These are phyloP conservation scores for Pandion haliaetus DNA, from an alignment of 2,113 vertebrate genomes.

Conservation along the genomic window DNA sequence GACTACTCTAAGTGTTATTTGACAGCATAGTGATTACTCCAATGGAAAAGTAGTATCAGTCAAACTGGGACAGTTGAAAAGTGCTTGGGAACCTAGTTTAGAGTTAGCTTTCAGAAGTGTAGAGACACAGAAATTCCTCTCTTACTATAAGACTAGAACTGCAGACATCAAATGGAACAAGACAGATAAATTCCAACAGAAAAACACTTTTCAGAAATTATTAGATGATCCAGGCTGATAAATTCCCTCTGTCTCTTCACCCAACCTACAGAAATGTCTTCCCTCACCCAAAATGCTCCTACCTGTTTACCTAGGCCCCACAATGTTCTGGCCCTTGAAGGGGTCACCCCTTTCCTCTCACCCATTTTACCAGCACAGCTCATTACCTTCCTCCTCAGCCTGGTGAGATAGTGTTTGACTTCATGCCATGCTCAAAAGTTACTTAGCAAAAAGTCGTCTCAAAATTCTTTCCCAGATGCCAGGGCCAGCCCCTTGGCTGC, in stretches of 20 bases:
- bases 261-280: background rate
- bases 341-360: background rate
- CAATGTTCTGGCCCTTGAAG: background rate
- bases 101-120: background rate
- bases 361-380: background rate
- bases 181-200: background rate
- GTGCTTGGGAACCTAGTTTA: background rate
- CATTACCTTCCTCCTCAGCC: background rate
- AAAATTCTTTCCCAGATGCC: background rate
- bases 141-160: background rate
- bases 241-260: background rate
- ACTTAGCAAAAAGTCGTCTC: background rate
- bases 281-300: background rate
- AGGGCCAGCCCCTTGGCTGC: background rate
- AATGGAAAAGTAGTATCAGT: background rate
- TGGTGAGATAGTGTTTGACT: background rate
- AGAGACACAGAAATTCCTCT: background rate
- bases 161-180: background rate
- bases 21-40: background rate
- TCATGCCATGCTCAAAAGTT: background rate
- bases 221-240: background rate
- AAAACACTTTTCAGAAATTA: background rate
- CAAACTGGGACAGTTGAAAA: background rate
- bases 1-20: background rate
- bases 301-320: background rate